phyloP scores from a whole-genome alignment of 1,140 invertebrate genomes.

The Battus philenor region DNA sequence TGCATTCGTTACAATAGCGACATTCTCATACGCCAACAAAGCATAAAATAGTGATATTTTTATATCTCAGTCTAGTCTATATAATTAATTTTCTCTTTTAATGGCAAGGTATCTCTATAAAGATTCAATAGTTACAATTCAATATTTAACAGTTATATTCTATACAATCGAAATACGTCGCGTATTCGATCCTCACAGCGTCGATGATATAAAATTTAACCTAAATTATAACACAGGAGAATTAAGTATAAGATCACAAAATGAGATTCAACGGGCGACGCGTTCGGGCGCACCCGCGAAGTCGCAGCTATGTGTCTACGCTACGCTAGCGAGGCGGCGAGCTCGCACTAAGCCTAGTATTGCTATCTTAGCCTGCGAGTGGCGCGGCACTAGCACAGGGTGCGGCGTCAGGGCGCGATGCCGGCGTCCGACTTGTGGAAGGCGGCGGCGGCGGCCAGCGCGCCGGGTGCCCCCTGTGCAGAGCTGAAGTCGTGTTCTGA shows the following conservation, averaged over 20 bases:
- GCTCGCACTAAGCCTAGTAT: conserved; percentile 72
- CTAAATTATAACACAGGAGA: conserved; percentile 76
- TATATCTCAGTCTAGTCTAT: conserved; percentile 75
- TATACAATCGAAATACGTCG: conserved; percentile 66
- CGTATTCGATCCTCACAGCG: conserved; percentile 69
- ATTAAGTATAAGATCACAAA: conserved; percentile 77
- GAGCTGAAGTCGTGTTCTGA: conserved; percentile 89
- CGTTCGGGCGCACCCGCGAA: conserved; percentile 49
- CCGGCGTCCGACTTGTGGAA: conserved; percentile 89
- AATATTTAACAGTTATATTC: conserved; percentile 73
- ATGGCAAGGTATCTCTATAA: conserved; percentile 75
- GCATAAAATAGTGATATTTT: conserved; percentile 76
- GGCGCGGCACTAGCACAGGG: conserved; percentile 76
- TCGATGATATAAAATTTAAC: conserved; percentile 76
- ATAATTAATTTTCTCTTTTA: conserved; percentile 66
- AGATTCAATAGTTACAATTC: conserved; percentile 72
- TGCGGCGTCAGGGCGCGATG: conserved; percentile 85
- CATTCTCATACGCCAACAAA: conserved; percentile 69
- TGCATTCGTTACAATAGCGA: conserved; percentile 58
- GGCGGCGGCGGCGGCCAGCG: conserved; percentile 76
- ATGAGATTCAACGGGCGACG: conserved; percentile 73
- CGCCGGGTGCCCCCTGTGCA: conserved; percentile 71
- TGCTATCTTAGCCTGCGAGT: conserved; percentile 41
- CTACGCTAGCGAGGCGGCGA: conserved; percentile 68
- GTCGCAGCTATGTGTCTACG: conserved; percentile 68